Evolutionary conservation across 1,140 invertebrate genomes (phyloP), one percentile per base, ranked within the genome.

Genomic region (Paraescarpia echinospica): DNA sequence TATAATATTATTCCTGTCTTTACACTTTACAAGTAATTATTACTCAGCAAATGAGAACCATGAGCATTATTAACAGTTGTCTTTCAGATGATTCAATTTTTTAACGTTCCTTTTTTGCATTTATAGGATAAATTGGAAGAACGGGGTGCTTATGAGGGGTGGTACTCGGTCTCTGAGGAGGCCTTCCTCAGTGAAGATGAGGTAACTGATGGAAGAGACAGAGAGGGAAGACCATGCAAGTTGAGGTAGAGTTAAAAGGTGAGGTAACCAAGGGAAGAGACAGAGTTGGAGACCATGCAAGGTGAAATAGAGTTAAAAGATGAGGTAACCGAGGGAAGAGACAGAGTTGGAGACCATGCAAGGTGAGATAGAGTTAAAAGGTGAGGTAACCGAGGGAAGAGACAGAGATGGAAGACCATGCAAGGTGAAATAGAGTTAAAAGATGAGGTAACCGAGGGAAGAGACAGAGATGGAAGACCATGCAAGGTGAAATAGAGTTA

Each of bases 81-180:
- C 41, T 41, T 35, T 6, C 14, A 22, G 9, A 33, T 41, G 18
- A 91, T 33, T 91, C n/a, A n/a, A 1, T 77, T 91, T 22, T 27
- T 33, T 6, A 92, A 34, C 88, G 51, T 92, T 91, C 92, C 90
- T 92, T 27, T 51, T 92, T 92, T 35, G 31, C 33, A 35, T 92
- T 94, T 95, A n/a, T 93, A 96, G 97, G 97, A 97, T 93, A 95
- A 95, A 34, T 95, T 99, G 89, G 94, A 97, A 9, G 95, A 97
- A 4, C 97, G 97, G 94, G 97, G 98, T 0, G 97, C 97, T 92
- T 99, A 99, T 96, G 96, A 97, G 89, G 99, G 99, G 27, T 99
- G 99, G 99, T 99, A 99, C 96, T 99, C 98, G 94, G 97, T 98
- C 5, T 97, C 97, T 9, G 99, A 99, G 96, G 99, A 99, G 96